A percentile compares a stretch with the other conserved stretches of the same genome.
phyloP scores from a whole-genome alignment of 2,888 invertebrate species.

The Ernsta delagoae region DNA sequence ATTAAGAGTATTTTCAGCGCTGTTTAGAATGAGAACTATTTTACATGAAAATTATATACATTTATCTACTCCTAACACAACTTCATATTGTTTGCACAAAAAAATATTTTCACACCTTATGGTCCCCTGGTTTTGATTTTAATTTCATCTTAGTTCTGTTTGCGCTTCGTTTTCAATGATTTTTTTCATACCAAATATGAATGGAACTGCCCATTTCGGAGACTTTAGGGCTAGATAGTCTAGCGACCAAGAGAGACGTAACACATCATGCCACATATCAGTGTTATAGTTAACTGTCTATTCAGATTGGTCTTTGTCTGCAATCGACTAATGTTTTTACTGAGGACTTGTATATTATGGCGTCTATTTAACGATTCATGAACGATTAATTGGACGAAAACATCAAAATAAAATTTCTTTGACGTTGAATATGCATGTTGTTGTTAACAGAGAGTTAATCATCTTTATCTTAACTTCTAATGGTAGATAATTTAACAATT shows the following conservation, averaged over 20 bases:
- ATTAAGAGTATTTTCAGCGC: constrained; percentile 25
- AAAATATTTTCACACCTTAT: not conserved
- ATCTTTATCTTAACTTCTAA: too few species aligned
- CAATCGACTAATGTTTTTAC: constrained; percentile 44
- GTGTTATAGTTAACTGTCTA: constrained; percentile 56
- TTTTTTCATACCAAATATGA: constrained; percentile 30
- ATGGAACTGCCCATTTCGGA: constrained; percentile 51
- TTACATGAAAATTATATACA: constrained; percentile 18
- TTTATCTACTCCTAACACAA: constrained; percentile 2
- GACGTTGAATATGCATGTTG: too few species aligned
- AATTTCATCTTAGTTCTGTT: constrained; percentile 28
- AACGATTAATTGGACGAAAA: not conserved
- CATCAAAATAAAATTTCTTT: too few species aligned
- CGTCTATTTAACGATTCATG: not conserved
- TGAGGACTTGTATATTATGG: constrained; percentile 2
- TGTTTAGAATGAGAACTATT: constrained; percentile 34
- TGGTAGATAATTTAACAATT: too few species aligned
- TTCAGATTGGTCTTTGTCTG: constrained; percentile 53
- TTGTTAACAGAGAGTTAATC: not conserved
- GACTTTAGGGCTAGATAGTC: constrained; percentile 54
- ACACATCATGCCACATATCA: constrained; percentile 84
- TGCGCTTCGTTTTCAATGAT: constrained; percentile 17
- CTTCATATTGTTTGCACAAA: constrained; percentile 17
- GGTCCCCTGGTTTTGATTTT: constrained; percentile 19
- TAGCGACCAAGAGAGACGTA: constrained; percentile 75